Percentiles rank a stretch among this genome's conserved stretches.
Conservation (phyloP, 2,797 vertebrate species). For the Dicrostonyx torquatus region DNA sequence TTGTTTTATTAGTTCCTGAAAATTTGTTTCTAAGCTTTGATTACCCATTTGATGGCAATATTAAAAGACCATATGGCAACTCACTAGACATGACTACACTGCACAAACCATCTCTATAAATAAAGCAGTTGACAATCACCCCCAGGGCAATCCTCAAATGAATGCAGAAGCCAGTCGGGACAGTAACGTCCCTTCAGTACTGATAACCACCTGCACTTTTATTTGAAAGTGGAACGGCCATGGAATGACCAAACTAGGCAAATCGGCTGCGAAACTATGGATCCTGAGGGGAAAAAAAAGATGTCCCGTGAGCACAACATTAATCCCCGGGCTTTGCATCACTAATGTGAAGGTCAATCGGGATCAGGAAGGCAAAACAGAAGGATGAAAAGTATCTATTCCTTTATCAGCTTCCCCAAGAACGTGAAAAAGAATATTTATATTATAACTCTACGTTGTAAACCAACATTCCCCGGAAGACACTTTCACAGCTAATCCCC, state of each 20-base stretch:
- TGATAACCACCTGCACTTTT: constrained; percentile 6
- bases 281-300: neutral
- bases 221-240: neutral
- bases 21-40: constrained; percentile 69
- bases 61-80: constrained; percentile 69
- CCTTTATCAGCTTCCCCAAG: neutral
- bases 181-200: neutral
- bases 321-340: neutral
- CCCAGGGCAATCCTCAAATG: constrained; percentile 45
- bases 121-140: constrained; percentile 55
- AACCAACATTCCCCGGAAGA: neutral
- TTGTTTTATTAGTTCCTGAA: constrained; percentile 71
- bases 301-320: neutral
- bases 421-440: neutral
- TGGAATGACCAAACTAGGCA: neutral
- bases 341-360: neutral
- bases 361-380: constrained; percentile 17
- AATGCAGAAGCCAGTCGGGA: constrained; percentile 36
- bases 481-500: neutral
- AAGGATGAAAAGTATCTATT: neutral
- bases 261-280: neutral
- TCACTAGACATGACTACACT: constrained; percentile 21
- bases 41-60: constrained; percentile 68
- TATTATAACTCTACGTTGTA: neutral
- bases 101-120: constrained; percentile 60